Evolutionary conservation across 37 sponge, comb jelly and placozoan species (phyloP).

Genomic region (Mnemiopsis leidyi): DNA sequence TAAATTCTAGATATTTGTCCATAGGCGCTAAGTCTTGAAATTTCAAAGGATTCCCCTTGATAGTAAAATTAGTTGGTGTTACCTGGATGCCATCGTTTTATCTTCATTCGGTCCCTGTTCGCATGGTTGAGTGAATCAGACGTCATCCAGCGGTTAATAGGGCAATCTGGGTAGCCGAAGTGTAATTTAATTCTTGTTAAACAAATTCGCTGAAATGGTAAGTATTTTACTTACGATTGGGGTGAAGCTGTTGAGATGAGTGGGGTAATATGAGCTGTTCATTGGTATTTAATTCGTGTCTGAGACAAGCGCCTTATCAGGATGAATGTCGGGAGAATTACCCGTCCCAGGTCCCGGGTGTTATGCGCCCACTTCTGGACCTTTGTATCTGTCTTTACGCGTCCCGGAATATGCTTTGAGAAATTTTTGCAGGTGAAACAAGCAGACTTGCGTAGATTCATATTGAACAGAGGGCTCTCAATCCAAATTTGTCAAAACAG

Average conservation of each 20-base stretch:
- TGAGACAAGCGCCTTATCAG: neutral
- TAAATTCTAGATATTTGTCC: too few relatives aligned
- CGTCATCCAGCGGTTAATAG: neutral
- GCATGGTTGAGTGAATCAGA: too few relatives aligned
- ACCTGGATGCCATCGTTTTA: too few relatives aligned
- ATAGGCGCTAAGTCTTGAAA: neutral
- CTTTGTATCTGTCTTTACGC: neutral
- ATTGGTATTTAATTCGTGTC: neutral
- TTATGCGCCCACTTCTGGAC: neutral
- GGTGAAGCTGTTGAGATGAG: neutral
- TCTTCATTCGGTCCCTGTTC: too few relatives aligned
- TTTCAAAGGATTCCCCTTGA: neutral
- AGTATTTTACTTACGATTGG: neutral
- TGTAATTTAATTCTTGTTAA: neutral
- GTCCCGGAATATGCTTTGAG: neutral
- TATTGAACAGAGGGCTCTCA: too few relatives aligned
- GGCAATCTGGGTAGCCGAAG: neutral
- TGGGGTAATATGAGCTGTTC: neutral
- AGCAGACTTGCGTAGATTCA: too few relatives aligned
- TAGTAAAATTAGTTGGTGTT: neutral
- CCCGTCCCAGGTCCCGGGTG: neutral
- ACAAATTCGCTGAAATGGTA: neutral
- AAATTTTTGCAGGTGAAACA: too few relatives aligned
- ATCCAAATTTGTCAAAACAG: too few relatives aligned
- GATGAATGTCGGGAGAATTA: neutral